Conservation (phyloP, 2,888 invertebrate species). For the Embidobia sp. region DNA sequence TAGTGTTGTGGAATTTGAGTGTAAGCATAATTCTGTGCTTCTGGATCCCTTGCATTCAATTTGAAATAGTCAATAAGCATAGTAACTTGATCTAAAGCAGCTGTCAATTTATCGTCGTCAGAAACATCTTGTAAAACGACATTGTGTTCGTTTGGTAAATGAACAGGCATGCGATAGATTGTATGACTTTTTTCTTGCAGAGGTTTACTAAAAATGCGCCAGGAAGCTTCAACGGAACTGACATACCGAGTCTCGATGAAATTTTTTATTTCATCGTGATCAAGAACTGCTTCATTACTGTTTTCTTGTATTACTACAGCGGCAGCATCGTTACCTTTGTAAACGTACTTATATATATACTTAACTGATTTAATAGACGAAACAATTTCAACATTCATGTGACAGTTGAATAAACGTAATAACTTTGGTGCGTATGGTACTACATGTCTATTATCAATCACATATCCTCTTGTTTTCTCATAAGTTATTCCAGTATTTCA, state of each 20-base stretch:
- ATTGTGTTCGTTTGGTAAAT: conserved; percentile 42
- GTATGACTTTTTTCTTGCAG: conserved; percentile 19
- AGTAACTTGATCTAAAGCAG: conserved; percentile 27
- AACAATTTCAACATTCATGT: conserved; percentile 58
- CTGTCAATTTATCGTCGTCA: conserved; percentile 14
- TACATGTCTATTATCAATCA: conserved; percentile 73
- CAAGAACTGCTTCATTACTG: not conserved
- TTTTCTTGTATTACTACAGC: conserved; percentile 30
- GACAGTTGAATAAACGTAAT: conserved; percentile 66
- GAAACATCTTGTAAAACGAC: conserved; percentile 24
- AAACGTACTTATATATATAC: conserved; percentile 70
- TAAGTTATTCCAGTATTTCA: conserved; percentile 62
- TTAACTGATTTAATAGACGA: not conserved
- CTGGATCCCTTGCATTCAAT: conserved; percentile 15
- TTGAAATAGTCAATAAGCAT: conserved; percentile 49
- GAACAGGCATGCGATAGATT: conserved; percentile 6
- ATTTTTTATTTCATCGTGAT: conserved; percentile 29
- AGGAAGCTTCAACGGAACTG: conserved; percentile 64
- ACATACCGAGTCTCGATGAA: conserved; percentile 45
- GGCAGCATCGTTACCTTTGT: conserved; percentile 23
- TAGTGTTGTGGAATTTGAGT: not conserved
- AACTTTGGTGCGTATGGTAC: conserved; percentile 70
- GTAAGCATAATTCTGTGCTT: conserved; percentile 48
- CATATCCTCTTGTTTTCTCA: conserved; percentile 49
- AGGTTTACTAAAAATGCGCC: conserved; percentile 59